Conservation (phyloP, 2,797 vertebrate genomes). For the Choloepus didactylus region DNA sequence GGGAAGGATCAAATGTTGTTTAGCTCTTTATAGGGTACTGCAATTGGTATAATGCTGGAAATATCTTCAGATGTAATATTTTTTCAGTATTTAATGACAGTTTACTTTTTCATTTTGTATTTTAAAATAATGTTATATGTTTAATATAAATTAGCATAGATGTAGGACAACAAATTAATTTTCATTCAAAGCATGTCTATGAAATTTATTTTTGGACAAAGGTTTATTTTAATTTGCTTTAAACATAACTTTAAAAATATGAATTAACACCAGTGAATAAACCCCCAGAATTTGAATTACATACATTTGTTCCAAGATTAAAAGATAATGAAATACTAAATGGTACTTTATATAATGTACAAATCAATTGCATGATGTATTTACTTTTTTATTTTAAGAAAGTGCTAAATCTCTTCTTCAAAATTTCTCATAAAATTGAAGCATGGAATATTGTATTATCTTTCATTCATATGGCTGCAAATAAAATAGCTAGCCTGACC, state of each 20-base stretch:
- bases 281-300: neutral
- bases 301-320: neutral
- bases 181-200: neutral
- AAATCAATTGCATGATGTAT: neutral
- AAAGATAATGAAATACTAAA: neutral
- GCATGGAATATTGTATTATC: neutral
- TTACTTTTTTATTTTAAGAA: conserved; percentile 25
- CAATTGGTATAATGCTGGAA: neutral
- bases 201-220: conserved; percentile 34
- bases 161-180: neutral
- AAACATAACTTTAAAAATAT: conserved; percentile 5
- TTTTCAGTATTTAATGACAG: neutral
- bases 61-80: neutral
- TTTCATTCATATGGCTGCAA: conserved; percentile 55
- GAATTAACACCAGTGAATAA: conserved; percentile 15
- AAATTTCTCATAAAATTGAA: conserved; percentile 47
- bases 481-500: conserved; percentile 62
- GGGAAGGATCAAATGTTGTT: neutral
- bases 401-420: conserved; percentile 2
- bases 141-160: conserved; percentile 11
- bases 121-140: neutral
- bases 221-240: conserved; percentile 40
- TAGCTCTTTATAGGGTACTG: neutral
- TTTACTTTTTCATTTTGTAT: conserved; percentile 2
- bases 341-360: neutral